phyloP scores from a whole-genome alignment of 2,888 invertebrate genomes.

The Hypsopygia costalis region DNA sequence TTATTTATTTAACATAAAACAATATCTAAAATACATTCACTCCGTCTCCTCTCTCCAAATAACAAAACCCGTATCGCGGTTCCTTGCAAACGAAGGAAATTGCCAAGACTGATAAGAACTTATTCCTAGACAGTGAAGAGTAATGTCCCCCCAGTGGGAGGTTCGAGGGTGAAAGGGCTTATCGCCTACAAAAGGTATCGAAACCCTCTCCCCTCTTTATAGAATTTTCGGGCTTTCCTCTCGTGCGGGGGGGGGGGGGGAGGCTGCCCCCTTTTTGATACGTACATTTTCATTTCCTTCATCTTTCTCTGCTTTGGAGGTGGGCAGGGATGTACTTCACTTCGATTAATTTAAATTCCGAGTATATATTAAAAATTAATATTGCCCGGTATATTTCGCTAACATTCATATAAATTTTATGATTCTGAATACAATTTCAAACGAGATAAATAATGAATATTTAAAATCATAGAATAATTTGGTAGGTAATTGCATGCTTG shows the following conservation, averaged over 20 bases:
- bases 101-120: slow-evolving; percentile 68
- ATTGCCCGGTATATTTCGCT: no score
- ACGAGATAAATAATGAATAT: no score
- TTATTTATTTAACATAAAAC: no score
- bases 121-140: slow-evolving; percentile 61
- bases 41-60: no score
- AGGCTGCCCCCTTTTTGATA: slow-evolving; percentile 69
- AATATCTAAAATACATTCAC: no score
- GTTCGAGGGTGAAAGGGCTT: slow-evolving; percentile 50
- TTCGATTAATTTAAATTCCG: no score
- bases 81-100: slow-evolving; percentile 62
- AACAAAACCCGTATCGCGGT: slow-evolving; percentile 12
- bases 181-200: slow-evolving; percentile 73
- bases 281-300: slow-evolving; percentile 81
- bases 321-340: slow-evolving; percentile 43
- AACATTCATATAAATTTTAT: no score
- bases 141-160: slow-evolving; percentile 49
- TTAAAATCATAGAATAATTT: no score
- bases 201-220: slow-evolving; percentile 63
- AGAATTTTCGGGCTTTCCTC: slow-evolving; percentile 71
- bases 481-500: no score
- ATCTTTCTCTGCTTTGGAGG: slow-evolving; percentile 76
- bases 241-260: slow-evolving; percentile 30
- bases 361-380: no score
- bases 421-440: no score